Conservation (phyloP, 2,113 vertebrate species). For the Danionella cerebrum region DNA sequence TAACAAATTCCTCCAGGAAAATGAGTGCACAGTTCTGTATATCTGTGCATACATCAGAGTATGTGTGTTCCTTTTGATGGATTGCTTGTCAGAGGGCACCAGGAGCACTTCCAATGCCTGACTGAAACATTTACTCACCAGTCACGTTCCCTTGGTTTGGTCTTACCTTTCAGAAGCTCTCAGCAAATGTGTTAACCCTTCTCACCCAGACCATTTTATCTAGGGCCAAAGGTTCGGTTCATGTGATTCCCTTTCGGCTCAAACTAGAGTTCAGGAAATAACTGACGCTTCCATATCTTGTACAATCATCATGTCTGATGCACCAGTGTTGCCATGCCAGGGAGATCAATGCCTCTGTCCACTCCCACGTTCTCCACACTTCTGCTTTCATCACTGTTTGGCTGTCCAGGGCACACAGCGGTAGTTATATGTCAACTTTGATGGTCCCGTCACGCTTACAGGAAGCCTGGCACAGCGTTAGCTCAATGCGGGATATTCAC, state of each 20-base stretch:
- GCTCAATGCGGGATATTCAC: neutral
- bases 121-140: constrained; percentile 61
- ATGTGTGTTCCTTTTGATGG: constrained; percentile 63
- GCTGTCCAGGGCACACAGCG: neutral
- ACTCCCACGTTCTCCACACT: neutral
- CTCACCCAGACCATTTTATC: constrained; percentile 38
- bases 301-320: constrained; percentile 8
- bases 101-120: constrained; percentile 49
- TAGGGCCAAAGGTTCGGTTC: constrained; percentile 41
- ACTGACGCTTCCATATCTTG: neutral
- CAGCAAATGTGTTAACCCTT: constrained; percentile 59
- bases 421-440: constrained; percentile 27
- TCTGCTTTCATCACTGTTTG: constrained; percentile 5
- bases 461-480: constrained; percentile 8
- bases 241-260: constrained; percentile 8
- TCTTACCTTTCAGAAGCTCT: constrained; percentile 47
- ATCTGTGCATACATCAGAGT: neutral
- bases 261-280: neutral
- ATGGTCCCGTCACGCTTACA: constrained; percentile 31
- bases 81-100: constrained; percentile 60
- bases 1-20: neutral
- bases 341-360: constrained; percentile 7
- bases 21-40: neutral
- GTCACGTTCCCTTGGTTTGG: constrained; percentile 56
- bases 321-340: neutral